These are phyloP conservation scores for Samia ricini DNA, from an alignment of 1,140 invertebrate species.

Conservation along the genomic window DNA sequence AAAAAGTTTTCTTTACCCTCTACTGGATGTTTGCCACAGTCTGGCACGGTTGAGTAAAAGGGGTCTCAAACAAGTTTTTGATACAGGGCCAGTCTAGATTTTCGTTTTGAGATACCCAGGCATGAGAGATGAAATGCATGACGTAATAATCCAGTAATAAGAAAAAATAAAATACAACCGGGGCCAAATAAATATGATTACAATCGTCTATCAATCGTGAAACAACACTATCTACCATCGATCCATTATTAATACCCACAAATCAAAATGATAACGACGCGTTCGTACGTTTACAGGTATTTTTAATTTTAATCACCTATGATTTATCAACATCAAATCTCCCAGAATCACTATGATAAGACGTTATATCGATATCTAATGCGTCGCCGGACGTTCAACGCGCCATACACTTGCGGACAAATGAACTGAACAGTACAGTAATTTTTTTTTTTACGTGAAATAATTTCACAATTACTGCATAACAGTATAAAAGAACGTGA, in stretches of 20 bases:
- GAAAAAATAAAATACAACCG: too few relatives aligned
- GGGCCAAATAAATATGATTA: not conserved
- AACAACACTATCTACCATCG: constrained; percentile 8
- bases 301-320: not conserved
- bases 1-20: too few relatives aligned
- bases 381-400: not conserved
- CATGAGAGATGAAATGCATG: too few relatives aligned
- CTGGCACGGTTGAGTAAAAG: too few relatives aligned
- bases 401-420: not conserved
- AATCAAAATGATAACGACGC: not conserved
- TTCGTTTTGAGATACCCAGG: too few relatives aligned
- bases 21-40: too few relatives aligned
- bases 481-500: too few relatives aligned
- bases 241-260: not conserved
- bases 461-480: too few relatives aligned
- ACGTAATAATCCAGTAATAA: too few relatives aligned
- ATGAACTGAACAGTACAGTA: not conserved
- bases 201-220: constrained; percentile 18
- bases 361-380: not conserved
- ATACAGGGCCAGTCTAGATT: too few relatives aligned
- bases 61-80: too few relatives aligned
- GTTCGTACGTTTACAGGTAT: not conserved
- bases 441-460: too few relatives aligned
- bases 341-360: not conserved
- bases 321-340: not conserved